A percentile compares a stretch with the other conserved stretches of the same genome.
Evolutionary conservation across 2,113 vertebrate species (phyloP).

Genomic region (Notarius lentiginosus): DNA sequence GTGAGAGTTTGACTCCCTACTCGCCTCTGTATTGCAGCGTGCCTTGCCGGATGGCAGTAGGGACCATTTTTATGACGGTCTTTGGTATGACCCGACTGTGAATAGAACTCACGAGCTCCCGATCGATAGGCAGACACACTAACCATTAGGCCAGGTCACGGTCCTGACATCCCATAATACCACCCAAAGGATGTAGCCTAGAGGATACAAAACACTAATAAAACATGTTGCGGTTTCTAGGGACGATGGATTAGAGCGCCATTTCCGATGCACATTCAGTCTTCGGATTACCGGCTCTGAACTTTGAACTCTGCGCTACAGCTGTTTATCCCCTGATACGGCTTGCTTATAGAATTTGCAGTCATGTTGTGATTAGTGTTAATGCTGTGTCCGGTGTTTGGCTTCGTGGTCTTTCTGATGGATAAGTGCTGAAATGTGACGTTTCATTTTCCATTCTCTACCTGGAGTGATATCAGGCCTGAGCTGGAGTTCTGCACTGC

Average conservation of each 20-base stretch:
- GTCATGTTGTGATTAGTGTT: neutral
- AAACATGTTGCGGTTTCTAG: neutral
- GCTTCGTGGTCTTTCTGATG: neutral
- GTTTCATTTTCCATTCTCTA: neutral
- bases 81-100: too few relatives aligned
- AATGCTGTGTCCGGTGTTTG: neutral
- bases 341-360: neutral
- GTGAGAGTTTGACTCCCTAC: too few relatives aligned
- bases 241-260: neutral
- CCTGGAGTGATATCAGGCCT: neutral
- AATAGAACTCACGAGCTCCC: too few relatives aligned
- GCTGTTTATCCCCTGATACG: neutral
- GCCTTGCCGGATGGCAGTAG: too few relatives aligned
- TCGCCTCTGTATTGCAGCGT: too few relatives aligned
- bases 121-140: too few relatives aligned
- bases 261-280: neutral
- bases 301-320: neutral
- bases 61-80: too few relatives aligned
- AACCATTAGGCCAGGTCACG: neutral
- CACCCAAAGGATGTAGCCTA: neutral
- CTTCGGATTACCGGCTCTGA: neutral
- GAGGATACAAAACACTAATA: neutral
- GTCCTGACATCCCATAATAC: neutral
- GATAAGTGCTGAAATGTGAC: slow-evolving; percentile 1
- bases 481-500: neutral